A percentile compares a stretch with the other conserved stretches of the same genome.
These are phyloP conservation scores for Battus philenor DNA, from an alignment of 1,140 invertebrate genomes.

Conservation along the genomic window DNA sequence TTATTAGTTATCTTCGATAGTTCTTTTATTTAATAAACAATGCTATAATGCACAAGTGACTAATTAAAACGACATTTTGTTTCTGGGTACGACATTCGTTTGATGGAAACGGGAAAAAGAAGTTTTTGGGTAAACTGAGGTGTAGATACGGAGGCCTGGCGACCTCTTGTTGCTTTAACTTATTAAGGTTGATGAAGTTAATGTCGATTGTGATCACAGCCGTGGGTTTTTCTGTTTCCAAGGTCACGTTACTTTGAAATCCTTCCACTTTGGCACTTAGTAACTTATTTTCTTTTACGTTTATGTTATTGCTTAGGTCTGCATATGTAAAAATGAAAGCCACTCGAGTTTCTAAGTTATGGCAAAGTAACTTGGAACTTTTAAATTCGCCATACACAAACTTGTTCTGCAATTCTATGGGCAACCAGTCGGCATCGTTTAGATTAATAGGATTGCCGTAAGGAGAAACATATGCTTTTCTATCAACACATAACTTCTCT, in stretches of 20 bases:
- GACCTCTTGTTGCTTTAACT: conserved; percentile 30
- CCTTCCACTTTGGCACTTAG: conserved; percentile 28
- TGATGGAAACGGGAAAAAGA: conserved; percentile 48
- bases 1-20: conserved; percentile 42
- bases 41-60: background rate
- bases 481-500: conserved; percentile 28
- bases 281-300: conserved; percentile 37
- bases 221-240: conserved; percentile 35
- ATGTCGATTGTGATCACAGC: conserved; percentile 44
- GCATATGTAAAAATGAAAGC: conserved; percentile 39
- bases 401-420: conserved; percentile 19
- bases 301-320: conserved; percentile 20
- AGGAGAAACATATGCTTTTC: conserved; percentile 38
- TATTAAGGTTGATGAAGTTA: conserved; percentile 45
- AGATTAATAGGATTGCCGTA: conserved; percentile 42
- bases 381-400: conserved; percentile 39
- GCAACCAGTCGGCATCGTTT: conserved; percentile 43
- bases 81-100: conserved; percentile 16
- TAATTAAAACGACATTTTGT: conserved; percentile 3
- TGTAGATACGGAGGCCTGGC: conserved; percentile 39
- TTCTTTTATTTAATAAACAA: conserved; percentile 43
- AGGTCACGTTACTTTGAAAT: conserved; percentile 32
- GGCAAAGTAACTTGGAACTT: conserved; percentile 35
- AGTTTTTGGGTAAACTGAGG: conserved; percentile 48
- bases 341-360: conserved; percentile 40